Conservation (phyloP, 2,113 vertebrate genomes). For the Triplophysa tibetana region DNA sequence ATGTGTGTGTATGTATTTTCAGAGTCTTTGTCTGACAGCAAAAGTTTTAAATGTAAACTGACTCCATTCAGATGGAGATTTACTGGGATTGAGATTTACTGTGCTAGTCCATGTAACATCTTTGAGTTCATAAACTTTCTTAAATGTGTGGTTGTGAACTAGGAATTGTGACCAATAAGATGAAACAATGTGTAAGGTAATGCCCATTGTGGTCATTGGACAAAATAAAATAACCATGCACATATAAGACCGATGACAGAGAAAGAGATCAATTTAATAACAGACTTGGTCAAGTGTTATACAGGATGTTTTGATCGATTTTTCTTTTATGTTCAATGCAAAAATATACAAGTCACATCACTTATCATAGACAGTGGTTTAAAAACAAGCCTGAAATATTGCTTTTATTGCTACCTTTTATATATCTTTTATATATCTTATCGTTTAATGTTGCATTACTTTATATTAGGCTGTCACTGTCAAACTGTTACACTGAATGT, state of each 20-base stretch:
- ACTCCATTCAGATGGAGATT: background rate
- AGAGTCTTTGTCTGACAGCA: constrained; percentile 9
- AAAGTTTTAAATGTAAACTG: background rate
- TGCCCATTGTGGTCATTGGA: constrained; percentile 10
- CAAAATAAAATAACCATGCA: background rate
- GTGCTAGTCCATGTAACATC: constrained; percentile 1
- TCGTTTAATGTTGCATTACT: constrained; percentile 3
- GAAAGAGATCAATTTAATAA: background rate
- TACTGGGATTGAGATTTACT: constrained; percentile 7
- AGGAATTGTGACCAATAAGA: constrained; percentile 12
- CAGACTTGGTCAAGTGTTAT: background rate
- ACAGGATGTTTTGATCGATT: background rate
- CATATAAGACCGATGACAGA: background rate
- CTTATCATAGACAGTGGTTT: background rate
- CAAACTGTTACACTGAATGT: constrained; percentile 36
- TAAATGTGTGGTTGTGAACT: background rate
- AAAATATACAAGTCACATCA: background rate
- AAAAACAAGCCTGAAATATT: constrained; percentile 19
- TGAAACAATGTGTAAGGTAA: background rate
- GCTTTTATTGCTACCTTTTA: constrained; percentile 24
- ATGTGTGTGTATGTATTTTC: background rate
- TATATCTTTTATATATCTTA: constrained; percentile 18
- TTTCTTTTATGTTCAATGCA: background rate
- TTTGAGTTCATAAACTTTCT: background rate
- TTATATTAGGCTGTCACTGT: background rate